A percentile compares a stretch with the other conserved stretches of the same genome.
phyloP scores from a whole-genome alignment of 2,888 invertebrate genomes.

The Agonopterix heracliana region DNA sequence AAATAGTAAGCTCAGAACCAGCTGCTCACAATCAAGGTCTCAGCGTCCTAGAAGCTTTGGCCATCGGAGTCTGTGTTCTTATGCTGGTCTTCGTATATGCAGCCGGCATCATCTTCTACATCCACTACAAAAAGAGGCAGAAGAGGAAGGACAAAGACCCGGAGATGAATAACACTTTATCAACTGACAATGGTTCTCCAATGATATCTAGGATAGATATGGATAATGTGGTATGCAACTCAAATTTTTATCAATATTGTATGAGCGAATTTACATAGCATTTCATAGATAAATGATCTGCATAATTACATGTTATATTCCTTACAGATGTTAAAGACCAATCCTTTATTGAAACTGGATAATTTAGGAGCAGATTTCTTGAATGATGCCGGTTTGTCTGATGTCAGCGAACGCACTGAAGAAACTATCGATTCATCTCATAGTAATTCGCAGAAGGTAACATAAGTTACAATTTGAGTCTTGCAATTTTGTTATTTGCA shows the following conservation, averaged over 20 bases:
- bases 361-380: constrained; percentile 42
- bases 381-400: constrained; percentile 56
- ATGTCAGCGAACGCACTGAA: constrained; percentile 58
- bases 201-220: constrained; percentile 58
- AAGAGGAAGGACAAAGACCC: constrained; percentile 69
- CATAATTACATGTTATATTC: constrained; percentile 1
- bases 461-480: background rate
- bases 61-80: constrained; percentile 87
- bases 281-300: background rate
- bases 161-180: constrained; percentile 49
- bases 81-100: constrained; percentile 88
- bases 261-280: background rate
- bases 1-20: constrained; percentile 67
- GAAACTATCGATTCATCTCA: constrained; percentile 53
- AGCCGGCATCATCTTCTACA: constrained; percentile 87
- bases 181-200: constrained; percentile 52
- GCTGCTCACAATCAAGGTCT: constrained; percentile 76
- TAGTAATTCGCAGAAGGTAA: constrained; percentile 46
- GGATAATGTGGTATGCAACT: constrained; percentile 56
- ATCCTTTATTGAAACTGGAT: constrained; percentile 56
- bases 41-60: constrained; percentile 85
- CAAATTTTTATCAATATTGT: background rate
- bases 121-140: constrained; percentile 83
- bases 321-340: constrained; percentile 61
- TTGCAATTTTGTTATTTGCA: background rate